Base-by-base conservation (phyloP, 2,113 vertebrate genomes). In the Catagonus wagneri region DNA sequence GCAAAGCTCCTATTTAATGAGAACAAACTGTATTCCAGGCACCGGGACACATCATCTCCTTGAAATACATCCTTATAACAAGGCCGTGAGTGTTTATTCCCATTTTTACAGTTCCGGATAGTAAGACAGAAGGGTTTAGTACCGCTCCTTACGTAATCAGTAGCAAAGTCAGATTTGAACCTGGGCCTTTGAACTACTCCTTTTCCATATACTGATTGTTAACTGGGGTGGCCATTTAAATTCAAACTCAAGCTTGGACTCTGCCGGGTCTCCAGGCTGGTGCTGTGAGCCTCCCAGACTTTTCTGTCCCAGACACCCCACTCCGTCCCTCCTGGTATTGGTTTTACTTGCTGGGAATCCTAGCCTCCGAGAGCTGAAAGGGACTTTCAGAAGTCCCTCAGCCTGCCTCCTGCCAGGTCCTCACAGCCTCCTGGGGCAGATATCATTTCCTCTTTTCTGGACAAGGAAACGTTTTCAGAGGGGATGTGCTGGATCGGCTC, bases 321-420 rank as follows among this genome's bases (percentile, higher is more conserved):
- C 29, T 80, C 27, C 32, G 68, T 32, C n/a, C 34, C 84, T 83
- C 27, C 27, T 83, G n/a, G 69, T 34, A 23, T 50, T 14, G 11
- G 65, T 65, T 68, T 52, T 84, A 80, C n/a, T 69, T 56, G 36
- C 32, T 52, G 84, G 94, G 84, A 54, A 66, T 87, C 80, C 75
- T 60, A 15, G 90, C 27, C 44, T 83, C 56, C 20, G 68, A 52
- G 44, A 78, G 54, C 50, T 13, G 11, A 72, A 29, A 29, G 29
- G 23, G 34, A 44, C 61, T 69, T 69, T 80, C n/a, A 34, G 25
- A 66, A 66, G 17, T 80, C 54, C 32, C 74, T 29, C 22, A 13
- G 5, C 29, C 17, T 78, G 22, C 39, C 68, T 65, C 25, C 6
- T 63, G 39, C 20, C 4, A 0, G 3, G 39, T 19, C 44, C 74